phyloP scores from a whole-genome alignment of 2,113 vertebrate species.

The Tragelaphus buxtoni region DNA sequence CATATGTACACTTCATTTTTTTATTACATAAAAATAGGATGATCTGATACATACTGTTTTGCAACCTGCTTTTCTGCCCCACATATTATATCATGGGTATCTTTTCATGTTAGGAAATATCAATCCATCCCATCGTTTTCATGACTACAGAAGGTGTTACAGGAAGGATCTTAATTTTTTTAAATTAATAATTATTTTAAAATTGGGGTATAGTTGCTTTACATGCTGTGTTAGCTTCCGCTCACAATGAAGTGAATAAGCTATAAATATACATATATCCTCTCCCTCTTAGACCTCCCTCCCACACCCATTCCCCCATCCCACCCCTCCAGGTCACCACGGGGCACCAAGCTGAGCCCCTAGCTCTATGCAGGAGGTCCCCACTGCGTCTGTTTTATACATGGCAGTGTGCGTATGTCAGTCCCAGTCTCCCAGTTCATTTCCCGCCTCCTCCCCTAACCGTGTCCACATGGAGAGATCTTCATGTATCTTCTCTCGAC shows the following conservation, averaged over 20 bases:
- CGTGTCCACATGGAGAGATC: background rate
- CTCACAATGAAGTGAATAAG: background rate
- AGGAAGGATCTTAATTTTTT: background rate
- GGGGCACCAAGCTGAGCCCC: background rate
- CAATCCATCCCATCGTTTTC: background rate
- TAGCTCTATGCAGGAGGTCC: background rate
- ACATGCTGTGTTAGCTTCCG: background rate
- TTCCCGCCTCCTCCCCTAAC: fast-evolving
- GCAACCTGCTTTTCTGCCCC: too few relatives aligned
- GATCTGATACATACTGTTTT: background rate
- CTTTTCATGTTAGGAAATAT: background rate
- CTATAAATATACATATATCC: background rate
- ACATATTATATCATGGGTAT: fast-evolving
- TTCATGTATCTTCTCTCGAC: background rate
- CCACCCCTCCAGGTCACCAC: background rate
- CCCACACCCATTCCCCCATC: background rate
- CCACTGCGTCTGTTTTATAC: background rate
- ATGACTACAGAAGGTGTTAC: background rate
- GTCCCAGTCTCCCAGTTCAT: background rate
- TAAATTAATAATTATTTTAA: background rate
- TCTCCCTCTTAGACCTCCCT: background rate
- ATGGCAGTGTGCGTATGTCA: fast-evolving
- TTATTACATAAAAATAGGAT: background rate
- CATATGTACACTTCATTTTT: background rate
- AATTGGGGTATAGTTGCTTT: background rate